Evolutionary conservation across 2,113 vertebrate species (phyloP), one percentile per base, ranked within the genome.

Genomic region (Hepsetus odoe): DNA sequence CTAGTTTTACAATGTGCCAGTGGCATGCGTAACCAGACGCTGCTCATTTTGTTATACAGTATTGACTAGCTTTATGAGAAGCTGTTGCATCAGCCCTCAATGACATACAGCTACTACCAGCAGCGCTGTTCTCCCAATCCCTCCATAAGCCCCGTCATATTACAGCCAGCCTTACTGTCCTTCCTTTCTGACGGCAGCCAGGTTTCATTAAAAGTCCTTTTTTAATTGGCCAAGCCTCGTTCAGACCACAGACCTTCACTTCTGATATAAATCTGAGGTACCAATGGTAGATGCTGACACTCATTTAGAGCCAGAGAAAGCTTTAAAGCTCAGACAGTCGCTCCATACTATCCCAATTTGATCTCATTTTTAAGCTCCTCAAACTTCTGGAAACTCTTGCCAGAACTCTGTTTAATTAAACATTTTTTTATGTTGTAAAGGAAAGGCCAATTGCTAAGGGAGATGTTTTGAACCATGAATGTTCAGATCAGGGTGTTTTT

Each of bases 141-240:
- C 40, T 5, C 67, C 16, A 18, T 70, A 38, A 51, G 56, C 24
- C 56, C n/a, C 53, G 67, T 18, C 46, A 64, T 72, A 51, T 66
- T 72, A 28, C 20, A 64, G 35, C 59, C 44, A 51, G 28, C 61
- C 44, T 65, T 33, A 51, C 42, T 20, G 61, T n/a, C 61, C 18
- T 65, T 35, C 8, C 5, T 56, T 32, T 56, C 35, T 67, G 18
- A 42, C 49, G 51, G 49, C 74, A 67, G 24, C 30, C 24, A 42
- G 62, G 13, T 68, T 76, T 80, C 44, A 74, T 80, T 80, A 79
- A 72, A 70, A 74, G 62, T 66, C 51, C 22, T 22, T 46, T 44
- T 68, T 35, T 74, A 69, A 68, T 58, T 66, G 62, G n/a, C 70
- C 49, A 9, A 42, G 18, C 24, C 32, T 65, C 22, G 28, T 33